Evolutionary conservation across 2,113 vertebrate genomes (phyloP).

Genomic region (Pungitius pungitius): DNA sequence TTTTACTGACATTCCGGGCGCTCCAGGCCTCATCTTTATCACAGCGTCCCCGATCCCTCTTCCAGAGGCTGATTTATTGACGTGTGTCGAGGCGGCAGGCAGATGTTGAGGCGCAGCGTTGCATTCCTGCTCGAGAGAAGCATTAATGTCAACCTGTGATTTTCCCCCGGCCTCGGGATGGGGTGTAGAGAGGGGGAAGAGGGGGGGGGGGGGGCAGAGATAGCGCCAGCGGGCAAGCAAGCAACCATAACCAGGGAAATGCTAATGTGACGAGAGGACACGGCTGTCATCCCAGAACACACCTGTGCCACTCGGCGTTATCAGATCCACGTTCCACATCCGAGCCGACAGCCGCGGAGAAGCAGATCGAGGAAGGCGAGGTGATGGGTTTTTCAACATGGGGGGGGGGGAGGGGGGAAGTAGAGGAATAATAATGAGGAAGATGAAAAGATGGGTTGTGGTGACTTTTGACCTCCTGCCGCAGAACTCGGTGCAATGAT

Average conservation of each 20-base stretch:
- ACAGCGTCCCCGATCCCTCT: slow-evolving; percentile 52
- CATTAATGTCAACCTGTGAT: slow-evolving; percentile 51
- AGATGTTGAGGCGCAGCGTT: slow-evolving; percentile 61
- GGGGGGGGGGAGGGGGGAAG: background rate
- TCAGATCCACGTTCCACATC: slow-evolving; percentile 39
- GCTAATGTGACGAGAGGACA: slow-evolving; percentile 56
- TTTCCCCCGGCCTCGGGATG: slow-evolving; percentile 20
- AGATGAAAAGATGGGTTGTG: slow-evolving; percentile 56
- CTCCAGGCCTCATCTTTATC: slow-evolving; percentile 57
- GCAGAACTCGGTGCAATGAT: slow-evolving; percentile 26
- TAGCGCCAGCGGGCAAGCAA: slow-evolving; percentile 16
- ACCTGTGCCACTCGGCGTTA: slow-evolving; percentile 67
- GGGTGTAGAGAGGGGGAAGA: no score
- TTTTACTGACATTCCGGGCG: slow-evolving; percentile 53
- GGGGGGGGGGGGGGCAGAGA: background rate
- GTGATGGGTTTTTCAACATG: slow-evolving; percentile 16
- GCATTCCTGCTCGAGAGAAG: slow-evolving; percentile 48
- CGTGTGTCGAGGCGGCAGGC: slow-evolving; percentile 26
- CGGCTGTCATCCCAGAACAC: slow-evolving; percentile 50
- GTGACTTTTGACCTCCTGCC: slow-evolving; percentile 63
- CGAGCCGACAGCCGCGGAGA: slow-evolving; percentile 29
- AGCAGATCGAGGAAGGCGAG: slow-evolving; percentile 5
- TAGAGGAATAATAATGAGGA: slow-evolving; percentile 34
- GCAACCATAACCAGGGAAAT: slow-evolving; percentile 42
- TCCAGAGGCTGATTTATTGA: slow-evolving; percentile 67